These are phyloP conservation scores for Lochmaea capreae DNA, from an alignment of 2,888 invertebrate genomes.

Conservation along the genomic window DNA sequence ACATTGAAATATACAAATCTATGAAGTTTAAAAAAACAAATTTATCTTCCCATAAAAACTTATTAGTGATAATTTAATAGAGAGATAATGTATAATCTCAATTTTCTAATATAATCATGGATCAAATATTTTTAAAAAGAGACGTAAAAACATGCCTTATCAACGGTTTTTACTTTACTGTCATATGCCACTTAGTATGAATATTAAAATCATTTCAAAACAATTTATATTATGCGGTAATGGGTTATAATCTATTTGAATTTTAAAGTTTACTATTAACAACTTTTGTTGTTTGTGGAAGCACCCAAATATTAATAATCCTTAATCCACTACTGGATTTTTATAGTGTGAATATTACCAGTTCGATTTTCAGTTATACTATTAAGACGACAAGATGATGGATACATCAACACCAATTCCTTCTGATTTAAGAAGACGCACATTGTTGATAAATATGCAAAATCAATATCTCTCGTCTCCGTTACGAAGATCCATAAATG, in stretches of 20 bases:
- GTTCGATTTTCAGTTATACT: background rate
- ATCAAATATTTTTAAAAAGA: background rate
- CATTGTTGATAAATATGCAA: slow-evolving; percentile 26
- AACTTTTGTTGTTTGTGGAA: background rate
- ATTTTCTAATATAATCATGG: too few relatives aligned
- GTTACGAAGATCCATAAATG: slow-evolving; percentile 31
- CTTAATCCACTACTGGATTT: too few relatives aligned
- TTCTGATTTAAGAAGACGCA: slow-evolving; percentile 29
- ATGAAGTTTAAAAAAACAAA: too few relatives aligned
- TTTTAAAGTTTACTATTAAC: background rate
- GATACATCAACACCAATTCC: slow-evolving; percentile 39
- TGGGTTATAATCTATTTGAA: background rate
- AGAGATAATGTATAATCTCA: too few relatives aligned
- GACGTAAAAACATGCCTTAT: background rate
- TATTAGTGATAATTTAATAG: too few relatives aligned
- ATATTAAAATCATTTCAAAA: background rate
- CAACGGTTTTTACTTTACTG: background rate
- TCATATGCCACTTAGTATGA: background rate
- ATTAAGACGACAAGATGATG: slow-evolving; percentile 14
- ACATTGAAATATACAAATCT: too few relatives aligned
- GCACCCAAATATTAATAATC: too few relatives aligned
- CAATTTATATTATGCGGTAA: background rate
- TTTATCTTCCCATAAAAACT: too few relatives aligned
- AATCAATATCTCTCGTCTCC: slow-evolving; percentile 23
- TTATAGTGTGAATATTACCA: background rate